Conservation (phyloP, 2,113 vertebrate species). For the Pogonocichla stellata region DNA sequence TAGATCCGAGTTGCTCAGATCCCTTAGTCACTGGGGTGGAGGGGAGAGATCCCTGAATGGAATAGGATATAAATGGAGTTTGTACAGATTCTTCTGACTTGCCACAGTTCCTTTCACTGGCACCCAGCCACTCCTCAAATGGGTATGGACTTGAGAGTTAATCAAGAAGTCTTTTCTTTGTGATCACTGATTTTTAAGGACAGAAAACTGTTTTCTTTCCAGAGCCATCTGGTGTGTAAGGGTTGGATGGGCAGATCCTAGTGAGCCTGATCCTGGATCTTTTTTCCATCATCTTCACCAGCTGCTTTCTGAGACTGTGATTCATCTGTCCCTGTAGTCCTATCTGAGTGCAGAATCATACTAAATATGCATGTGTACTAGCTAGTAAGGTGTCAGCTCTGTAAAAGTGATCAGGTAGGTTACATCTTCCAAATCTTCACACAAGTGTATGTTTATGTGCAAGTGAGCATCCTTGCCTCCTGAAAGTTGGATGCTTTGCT, state of each 20-base stretch:
- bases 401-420: not conserved
- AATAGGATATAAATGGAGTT: not conserved
- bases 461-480: not conserved
- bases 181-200: not conserved
- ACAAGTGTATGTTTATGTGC: not conserved
- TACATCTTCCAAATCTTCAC: not conserved
- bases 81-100: not conserved
- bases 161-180: not conserved
- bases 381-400: not conserved
- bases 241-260: not conserved
- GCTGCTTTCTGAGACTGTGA: not conserved
- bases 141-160: not conserved
- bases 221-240: conserved; percentile 1
- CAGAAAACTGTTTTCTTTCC: not conserved
- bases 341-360: not conserved
- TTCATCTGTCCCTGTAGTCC: not conserved
- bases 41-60: not conserved
- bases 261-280: not conserved
- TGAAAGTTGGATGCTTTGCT: not conserved
- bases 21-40: not conserved
- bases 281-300: not conserved
- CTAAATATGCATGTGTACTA: not conserved
- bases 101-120: not conserved
- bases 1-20: not conserved
- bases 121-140: not conserved